Base-by-base conservation (phyloP, 2,113 vertebrate species). In the Cyanoliseus patagonus region DNA sequence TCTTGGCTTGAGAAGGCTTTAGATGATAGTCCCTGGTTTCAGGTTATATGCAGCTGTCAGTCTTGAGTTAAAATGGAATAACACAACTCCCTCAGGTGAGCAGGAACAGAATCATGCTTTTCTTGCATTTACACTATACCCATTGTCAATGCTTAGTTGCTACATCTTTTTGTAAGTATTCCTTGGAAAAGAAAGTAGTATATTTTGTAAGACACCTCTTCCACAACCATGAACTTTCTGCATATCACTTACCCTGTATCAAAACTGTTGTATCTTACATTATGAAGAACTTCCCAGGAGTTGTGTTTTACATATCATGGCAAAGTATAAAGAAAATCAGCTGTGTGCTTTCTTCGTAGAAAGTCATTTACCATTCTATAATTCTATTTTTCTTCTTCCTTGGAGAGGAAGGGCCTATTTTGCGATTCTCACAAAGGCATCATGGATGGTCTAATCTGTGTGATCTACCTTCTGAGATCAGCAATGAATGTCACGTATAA, bases 41-140 rank as follows among this genome's bases (percentile, higher is more conserved):
- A 92, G 59, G 62, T 83, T 94, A 93, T 74, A 94, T 70, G 85
- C 76, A 94, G 76, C 61, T 94, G 86, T 95, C 97, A 95, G 91
- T 96, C 89, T 95, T 86, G 72, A 97, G 73, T 96, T 92, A 88
- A 96, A 92, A 96, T 87, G 92, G 96, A 97, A 91, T 97, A 93
- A 44, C 1, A 0, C 1, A 4, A 41, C 24, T 59, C 59, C n/a
- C 51, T 88, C 53, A 80, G 67, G 61, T 86, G 18, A 83, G 19
- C 67, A 83, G 86, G 51, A 17, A 3, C 0, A 46, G 35, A 76
- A 77, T 30, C 1, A 8, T 35, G 5, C 27, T 88, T 93, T 84
- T 76, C 37, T 80, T 83, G 37, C 5, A 2, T 72, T 25, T 59
- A 35, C 42, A n/a, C 8, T 85, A 31, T 28, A 37, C 11, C 16